Evolutionary conservation across 1,140 invertebrate species (phyloP), one percentile per base, ranked within the genome.

Genomic region (Vollenhovia emeryi): DNA sequence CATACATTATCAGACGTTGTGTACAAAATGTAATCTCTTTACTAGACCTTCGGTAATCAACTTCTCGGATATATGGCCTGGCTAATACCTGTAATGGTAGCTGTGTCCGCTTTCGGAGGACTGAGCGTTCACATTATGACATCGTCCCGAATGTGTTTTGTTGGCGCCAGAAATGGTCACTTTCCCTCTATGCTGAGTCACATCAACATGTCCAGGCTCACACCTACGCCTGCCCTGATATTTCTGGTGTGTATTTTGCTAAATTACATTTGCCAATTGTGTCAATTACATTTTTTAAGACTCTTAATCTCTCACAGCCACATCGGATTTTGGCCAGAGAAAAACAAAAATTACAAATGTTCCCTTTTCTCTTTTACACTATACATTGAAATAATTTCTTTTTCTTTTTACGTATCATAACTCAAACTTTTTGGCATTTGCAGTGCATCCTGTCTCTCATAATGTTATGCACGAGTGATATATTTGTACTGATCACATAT

Each of bases 401-500:
- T 64, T 40, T 18, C 33, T 40, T 52, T 57, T 71, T 18, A 6
- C 45, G 3, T 78, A 48, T 78, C 15, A 8, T 48, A 15, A 13
- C 15, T 40, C n/a, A 40, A 75, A 40, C n/a, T 6, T 48, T 45
- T 82, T 76, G 43, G 30, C 1, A 43, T 92, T 96, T 97, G 21
- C 95, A 98, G 97, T 97, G 97, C 89, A 90, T 97, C 75, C 95
- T 99, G 60, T 98, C 98, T 0, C 93, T 99, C 40, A 92, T 97
- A 11, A 96, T 99, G 90, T 94, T 99, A n/a, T 96, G 97, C 87
- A 97, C 97, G 36, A 96, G 97, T 91, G 97, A 99, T 93, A 97
- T 99, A n/a, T 98, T 98, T 94, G 96, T 96, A 4, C 96, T 99
- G 21, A 99, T 99, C 85, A 98, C 99, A 93, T 99, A 99, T 94